A percentile compares a stretch with the other conserved stretches of the same genome.
Conservation (phyloP, 2,797 vertebrate genomes). For the Amazonetta brasiliensis region DNA sequence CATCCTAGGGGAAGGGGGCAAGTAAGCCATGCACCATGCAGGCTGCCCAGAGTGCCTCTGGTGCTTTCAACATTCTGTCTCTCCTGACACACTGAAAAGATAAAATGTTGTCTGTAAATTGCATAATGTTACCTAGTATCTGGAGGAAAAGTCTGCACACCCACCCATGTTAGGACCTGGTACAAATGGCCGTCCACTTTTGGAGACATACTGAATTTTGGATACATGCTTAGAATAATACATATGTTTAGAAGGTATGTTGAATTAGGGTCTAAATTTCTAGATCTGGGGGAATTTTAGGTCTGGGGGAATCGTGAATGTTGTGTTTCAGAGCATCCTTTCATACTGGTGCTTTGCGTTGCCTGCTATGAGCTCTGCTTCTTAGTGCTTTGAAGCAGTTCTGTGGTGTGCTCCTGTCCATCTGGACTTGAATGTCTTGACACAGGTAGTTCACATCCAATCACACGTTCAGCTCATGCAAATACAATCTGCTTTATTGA, state of each 20-base stretch:
- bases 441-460: neutral
- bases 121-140: neutral
- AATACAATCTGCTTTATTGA: neutral
- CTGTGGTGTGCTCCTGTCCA: neutral
- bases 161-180: neutral
- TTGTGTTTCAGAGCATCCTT: neutral
- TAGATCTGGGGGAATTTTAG: neutral
- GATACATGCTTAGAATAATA: neutral
- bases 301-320: neutral
- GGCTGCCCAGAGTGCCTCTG: no score
- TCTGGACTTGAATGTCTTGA: fast-evolving
- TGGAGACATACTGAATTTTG: neutral
- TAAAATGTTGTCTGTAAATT: neutral
- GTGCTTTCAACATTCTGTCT: neutral
- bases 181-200: neutral
- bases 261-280: neutral
- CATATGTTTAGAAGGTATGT: neutral
- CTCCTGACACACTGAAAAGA: neutral
- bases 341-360: fast-evolving
- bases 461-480: neutral
- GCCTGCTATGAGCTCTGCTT: neutral
- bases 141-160: neutral
- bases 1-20: no score
- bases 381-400: neutral
- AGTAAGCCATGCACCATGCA: no score